These are phyloP conservation scores for Panopea generosa DNA, from an alignment of 2,888 invertebrate genomes.

Conservation along the genomic window DNA sequence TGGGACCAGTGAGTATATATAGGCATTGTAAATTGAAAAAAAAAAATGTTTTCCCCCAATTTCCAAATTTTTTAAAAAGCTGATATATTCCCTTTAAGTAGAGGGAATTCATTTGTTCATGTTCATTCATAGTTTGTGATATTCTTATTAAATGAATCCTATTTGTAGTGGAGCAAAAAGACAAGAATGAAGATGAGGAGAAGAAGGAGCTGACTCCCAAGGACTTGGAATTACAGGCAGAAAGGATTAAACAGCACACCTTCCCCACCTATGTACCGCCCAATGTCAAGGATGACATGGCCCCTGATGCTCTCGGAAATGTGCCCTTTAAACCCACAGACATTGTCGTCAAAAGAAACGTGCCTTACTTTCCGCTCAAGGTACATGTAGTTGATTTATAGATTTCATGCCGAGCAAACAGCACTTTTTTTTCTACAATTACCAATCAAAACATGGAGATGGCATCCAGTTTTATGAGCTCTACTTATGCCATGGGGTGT, in stretches of 20 bases:
- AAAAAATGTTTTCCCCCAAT: too few species aligned
- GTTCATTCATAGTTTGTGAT: too few species aligned
- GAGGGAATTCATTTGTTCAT: too few species aligned
- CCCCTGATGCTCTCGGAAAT: constrained; percentile 81
- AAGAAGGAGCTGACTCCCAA: constrained; percentile 64
- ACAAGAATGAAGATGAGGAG: constrained; percentile 70
- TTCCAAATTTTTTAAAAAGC: too few species aligned
- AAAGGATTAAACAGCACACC: constrained; percentile 70
- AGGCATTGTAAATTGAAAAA: too few species aligned
- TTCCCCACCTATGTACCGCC: constrained; percentile 82
- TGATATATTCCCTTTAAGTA: too few species aligned
- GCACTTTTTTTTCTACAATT: too few species aligned
- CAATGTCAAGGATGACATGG: constrained; percentile 83
- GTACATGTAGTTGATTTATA: constrained; percentile 58
- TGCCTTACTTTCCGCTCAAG: constrained; percentile 81
- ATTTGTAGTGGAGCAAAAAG: constrained; percentile 67
- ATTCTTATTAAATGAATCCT: too few species aligned
- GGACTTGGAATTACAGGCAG: constrained; percentile 56
- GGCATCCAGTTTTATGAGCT: too few species aligned
- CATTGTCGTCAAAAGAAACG: constrained; percentile 80
- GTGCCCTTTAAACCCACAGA: constrained; percentile 80
- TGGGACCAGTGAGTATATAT: too few species aligned
- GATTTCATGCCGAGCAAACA: not conserved
- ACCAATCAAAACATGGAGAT: too few species aligned
- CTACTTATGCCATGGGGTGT: too few species aligned